Evolutionary conservation across 64 coral and sea anemone species (phyloP).

Genomic region (Pachyseris speciosa): DNA sequence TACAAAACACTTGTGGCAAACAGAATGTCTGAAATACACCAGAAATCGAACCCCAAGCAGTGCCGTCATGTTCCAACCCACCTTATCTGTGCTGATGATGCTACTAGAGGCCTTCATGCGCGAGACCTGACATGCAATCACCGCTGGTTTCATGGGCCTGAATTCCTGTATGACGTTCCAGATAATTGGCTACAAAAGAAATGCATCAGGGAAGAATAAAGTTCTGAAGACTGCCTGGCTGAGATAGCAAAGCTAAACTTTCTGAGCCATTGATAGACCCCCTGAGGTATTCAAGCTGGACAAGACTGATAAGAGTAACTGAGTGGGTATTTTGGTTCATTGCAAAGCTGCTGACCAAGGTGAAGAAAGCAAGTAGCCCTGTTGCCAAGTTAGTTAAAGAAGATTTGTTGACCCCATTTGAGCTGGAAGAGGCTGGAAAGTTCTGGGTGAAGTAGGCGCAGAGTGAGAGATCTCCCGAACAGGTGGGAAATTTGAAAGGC

Average conservation of each 20-base stretch:
- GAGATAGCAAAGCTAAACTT: not conserved
- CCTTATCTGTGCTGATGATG: conserved; percentile 44
- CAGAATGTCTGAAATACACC: conserved; percentile 46
- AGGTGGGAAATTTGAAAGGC: no score
- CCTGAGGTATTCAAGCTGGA: conserved; percentile 30
- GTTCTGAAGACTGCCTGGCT: no score
- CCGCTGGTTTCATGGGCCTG: conserved; percentile 32
- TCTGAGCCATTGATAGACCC: conserved; percentile 9
- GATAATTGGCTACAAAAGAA: conserved; percentile 28
- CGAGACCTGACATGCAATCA: not conserved
- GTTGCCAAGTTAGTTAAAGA: no score
- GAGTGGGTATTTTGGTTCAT: conserved; percentile 38
- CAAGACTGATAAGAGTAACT: not conserved
- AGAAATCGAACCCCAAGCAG: conserved; percentile 26
- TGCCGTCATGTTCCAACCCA: conserved; percentile 52
- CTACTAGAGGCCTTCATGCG: conserved; percentile 32
- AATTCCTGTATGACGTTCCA: conserved; percentile 7
- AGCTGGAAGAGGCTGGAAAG: conserved; percentile 26
- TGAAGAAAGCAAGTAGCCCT: not conserved
- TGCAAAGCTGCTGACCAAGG: not conserved
- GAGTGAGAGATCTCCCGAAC: no score
- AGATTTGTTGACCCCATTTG: not conserved
- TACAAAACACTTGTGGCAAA: conserved; percentile 43
- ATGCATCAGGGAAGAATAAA: not conserved
- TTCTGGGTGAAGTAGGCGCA: no score